Percentiles rank a stretch among this genome's conserved stretches.
These are phyloP conservation scores for Onychomys torridus DNA, from an alignment of 2,797 vertebrate genomes.

Conservation along the genomic window DNA sequence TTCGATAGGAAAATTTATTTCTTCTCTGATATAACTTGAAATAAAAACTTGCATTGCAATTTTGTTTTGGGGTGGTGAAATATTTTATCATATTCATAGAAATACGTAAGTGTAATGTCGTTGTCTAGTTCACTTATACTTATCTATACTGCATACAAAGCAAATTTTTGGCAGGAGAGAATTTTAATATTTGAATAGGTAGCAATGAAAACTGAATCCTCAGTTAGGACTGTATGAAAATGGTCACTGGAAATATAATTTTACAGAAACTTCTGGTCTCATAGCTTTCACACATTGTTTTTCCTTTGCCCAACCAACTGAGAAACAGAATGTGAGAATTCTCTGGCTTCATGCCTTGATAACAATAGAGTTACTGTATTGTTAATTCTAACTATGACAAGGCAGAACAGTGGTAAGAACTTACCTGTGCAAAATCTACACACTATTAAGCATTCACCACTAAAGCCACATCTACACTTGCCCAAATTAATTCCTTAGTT, in stretches of 20 bases:
- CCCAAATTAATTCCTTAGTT: background rate
- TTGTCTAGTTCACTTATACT: background rate
- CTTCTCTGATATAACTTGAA: background rate
- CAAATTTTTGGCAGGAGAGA: background rate
- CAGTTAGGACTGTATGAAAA: background rate
- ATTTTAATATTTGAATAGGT: slow-evolving; percentile 37
- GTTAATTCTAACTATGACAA: background rate
- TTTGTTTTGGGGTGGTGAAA: background rate
- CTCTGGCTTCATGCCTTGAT: background rate
- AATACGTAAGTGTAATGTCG: background rate
- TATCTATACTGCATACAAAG: background rate
- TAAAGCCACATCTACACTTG: background rate
- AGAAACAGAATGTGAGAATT: background rate
- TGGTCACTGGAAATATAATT: background rate
- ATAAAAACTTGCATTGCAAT: background rate
- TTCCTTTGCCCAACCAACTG: background rate
- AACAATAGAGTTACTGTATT: background rate
- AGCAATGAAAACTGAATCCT: background rate
- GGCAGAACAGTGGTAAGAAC: background rate
- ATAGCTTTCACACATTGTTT: background rate
- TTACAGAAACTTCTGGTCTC: background rate
- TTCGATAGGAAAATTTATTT: background rate
- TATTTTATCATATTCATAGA: slow-evolving; percentile 25
- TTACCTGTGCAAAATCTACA: background rate
- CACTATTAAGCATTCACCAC: background rate